A percentile compares a stretch with the other conserved stretches of the same genome.
Conservation (phyloP, 2,888 invertebrate genomes). For the Acleris sparsana region DNA sequence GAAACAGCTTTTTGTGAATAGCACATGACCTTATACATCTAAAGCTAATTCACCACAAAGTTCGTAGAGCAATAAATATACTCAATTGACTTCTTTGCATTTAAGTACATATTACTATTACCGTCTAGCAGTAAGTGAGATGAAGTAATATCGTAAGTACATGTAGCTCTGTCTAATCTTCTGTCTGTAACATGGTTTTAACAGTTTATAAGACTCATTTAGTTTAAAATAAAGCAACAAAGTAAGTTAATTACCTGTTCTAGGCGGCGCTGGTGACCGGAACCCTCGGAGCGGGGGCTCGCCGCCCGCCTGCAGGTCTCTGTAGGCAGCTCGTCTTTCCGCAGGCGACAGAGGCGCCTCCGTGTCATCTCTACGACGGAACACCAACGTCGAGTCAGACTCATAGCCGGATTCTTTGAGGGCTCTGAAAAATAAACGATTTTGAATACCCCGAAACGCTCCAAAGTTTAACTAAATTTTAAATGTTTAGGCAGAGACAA, state of each 20-base stretch:
- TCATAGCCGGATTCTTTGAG: slow-evolving; percentile 95
- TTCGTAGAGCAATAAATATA: too few relatives aligned
- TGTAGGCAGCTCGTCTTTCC: slow-evolving; percentile 93
- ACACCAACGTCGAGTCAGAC: slow-evolving; percentile 94
- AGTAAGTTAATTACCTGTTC: slow-evolving; percentile 75
- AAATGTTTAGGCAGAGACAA: too few relatives aligned
- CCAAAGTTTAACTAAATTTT: neutral
- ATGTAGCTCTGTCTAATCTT: too few relatives aligned
- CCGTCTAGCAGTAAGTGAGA: too few relatives aligned
- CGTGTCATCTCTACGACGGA: slow-evolving; percentile 88
- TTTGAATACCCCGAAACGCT: neutral
- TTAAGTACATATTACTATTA: too few relatives aligned
- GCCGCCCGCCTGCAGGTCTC: slow-evolving; percentile 95
- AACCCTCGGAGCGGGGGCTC: slow-evolving; percentile 97
- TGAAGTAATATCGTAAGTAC: too few relatives aligned
- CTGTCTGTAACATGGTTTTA: neutral
- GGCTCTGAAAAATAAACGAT: slow-evolving; percentile 81
- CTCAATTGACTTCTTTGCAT: neutral
- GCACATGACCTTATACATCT: too few relatives aligned
- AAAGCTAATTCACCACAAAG: too few relatives aligned
- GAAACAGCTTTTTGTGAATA: too few relatives aligned
- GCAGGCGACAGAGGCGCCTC: slow-evolving; percentile 89
- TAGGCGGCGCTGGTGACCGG: slow-evolving; percentile 92
- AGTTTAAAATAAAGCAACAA: neutral
- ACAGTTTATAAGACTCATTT: neutral